phyloP scores from a whole-genome alignment of 2,888 invertebrate species.

The Caprella mutica region DNA sequence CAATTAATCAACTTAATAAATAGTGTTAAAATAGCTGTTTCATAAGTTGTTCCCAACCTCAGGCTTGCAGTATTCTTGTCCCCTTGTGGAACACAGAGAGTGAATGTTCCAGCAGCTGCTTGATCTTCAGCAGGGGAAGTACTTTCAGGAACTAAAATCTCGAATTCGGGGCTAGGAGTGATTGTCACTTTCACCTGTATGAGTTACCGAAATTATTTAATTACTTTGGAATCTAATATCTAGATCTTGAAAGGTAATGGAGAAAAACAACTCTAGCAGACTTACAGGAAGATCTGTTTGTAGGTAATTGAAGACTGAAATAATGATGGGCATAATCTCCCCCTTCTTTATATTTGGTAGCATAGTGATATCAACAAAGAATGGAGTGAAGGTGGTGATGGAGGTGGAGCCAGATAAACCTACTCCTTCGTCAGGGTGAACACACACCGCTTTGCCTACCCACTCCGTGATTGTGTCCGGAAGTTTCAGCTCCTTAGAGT shows the following conservation, averaged over 20 bases:
- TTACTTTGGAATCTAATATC: too few species aligned
- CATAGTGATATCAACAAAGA: slow-evolving; percentile 34
- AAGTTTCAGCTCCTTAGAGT: slow-evolving; percentile 37
- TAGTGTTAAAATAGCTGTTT: too few species aligned
- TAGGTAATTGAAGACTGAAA: slow-evolving; percentile 33
- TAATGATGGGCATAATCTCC: slow-evolving; percentile 33
- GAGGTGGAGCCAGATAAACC: slow-evolving; percentile 45
- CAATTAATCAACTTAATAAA: too few species aligned
- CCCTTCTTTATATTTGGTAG: slow-evolving; percentile 32
- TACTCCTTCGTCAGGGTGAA: slow-evolving; percentile 42
- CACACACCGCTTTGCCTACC: slow-evolving; percentile 50
- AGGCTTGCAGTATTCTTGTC: too few species aligned
- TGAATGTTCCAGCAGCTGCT: not conserved
- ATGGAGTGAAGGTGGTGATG: slow-evolving; percentile 53
- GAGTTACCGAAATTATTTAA: not conserved
- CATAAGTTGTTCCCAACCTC: too few species aligned
- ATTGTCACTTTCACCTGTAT: slow-evolving; percentile 1
- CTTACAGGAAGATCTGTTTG: slow-evolving; percentile 23
- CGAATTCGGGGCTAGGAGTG: slow-evolving; percentile 4
- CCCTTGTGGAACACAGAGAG: too few species aligned
- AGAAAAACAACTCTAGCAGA: too few species aligned
- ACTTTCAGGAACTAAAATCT: not conserved
- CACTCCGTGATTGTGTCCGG: slow-evolving; percentile 55
- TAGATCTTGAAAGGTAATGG: too few species aligned
- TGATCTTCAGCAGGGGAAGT: not conserved